phyloP scores from a whole-genome alignment of 2,113 vertebrate genomes.

The Phylloscopus trochilus region DNA sequence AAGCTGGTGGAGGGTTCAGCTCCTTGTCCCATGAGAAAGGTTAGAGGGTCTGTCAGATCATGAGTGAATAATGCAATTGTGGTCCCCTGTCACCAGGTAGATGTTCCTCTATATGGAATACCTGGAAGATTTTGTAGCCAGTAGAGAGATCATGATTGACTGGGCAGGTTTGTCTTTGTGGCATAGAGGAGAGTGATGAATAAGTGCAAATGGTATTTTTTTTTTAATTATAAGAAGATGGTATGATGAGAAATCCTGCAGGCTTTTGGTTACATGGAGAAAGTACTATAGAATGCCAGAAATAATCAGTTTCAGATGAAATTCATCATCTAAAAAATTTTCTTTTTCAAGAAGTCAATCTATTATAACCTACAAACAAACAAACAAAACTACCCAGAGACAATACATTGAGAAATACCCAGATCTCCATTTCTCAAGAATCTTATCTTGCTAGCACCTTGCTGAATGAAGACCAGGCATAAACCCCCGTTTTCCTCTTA shows the following conservation, averaged over 20 bases:
- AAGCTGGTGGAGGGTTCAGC: not conserved
- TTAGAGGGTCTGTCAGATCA: not conserved
- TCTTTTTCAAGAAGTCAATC: not conserved
- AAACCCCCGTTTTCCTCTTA: not conserved
- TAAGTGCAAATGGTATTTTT: not conserved
- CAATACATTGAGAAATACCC: not conserved
- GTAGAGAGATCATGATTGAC: not conserved
- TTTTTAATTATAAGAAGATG: slow-evolving; percentile 13
- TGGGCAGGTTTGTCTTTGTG: slow-evolving; percentile 9
- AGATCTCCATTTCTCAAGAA: not conserved
- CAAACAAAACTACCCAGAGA: not conserved
- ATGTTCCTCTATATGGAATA: not conserved
- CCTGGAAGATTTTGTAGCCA: not conserved
- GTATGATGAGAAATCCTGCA: not conserved
- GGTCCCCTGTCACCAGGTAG: not conserved
- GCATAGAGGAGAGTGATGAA: not conserved
- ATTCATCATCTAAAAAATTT: not conserved
- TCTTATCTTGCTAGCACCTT: not conserved
- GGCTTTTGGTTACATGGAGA: not conserved
- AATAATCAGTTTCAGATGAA: not conserved
- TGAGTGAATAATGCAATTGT: not conserved
- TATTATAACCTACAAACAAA: not conserved
- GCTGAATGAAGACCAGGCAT: not conserved
- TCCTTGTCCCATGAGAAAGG: not conserved
- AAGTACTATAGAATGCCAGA: not conserved